Evolutionary conservation across 2,888 invertebrate species (phyloP).

Genomic region (Acanthosepion pharaonis): DNA sequence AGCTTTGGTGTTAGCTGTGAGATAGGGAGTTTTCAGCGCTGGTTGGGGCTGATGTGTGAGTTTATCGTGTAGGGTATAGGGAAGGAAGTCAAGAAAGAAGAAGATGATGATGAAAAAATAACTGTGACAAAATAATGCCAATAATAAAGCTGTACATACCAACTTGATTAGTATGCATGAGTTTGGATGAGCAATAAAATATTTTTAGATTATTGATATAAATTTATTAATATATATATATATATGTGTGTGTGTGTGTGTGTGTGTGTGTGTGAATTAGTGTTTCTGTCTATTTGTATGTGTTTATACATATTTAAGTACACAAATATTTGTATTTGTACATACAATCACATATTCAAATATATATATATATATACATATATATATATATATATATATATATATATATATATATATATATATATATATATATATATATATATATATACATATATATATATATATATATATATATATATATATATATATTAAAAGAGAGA

Average conservation of each 20-base stretch:
- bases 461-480: neutral
- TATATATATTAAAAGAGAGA: no score
- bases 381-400: neutral
- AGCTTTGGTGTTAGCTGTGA: no score
- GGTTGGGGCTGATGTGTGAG: no score
- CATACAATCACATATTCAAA: neutral
- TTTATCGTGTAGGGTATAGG: no score
- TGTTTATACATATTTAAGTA: neutral
- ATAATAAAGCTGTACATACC: slow-evolving; percentile 20
- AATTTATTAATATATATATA: neutral
- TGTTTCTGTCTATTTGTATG: neutral
- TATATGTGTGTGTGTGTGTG: neutral
- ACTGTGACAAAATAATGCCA: neutral
- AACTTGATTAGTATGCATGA: slow-evolving; percentile 1
- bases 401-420: neutral
- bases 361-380: neutral
- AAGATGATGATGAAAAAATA: neutral
- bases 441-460: no score
- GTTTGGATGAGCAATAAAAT: neutral
- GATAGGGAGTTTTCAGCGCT: no score
- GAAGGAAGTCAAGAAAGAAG: neutral
- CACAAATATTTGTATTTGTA: neutral
- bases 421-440: no score
- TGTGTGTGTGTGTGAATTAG: neutral
- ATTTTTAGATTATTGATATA: slow-evolving; percentile 1